phyloP scores from a whole-genome alignment of 2,797 vertebrate species.

The Rhodeus uyekii region DNA sequence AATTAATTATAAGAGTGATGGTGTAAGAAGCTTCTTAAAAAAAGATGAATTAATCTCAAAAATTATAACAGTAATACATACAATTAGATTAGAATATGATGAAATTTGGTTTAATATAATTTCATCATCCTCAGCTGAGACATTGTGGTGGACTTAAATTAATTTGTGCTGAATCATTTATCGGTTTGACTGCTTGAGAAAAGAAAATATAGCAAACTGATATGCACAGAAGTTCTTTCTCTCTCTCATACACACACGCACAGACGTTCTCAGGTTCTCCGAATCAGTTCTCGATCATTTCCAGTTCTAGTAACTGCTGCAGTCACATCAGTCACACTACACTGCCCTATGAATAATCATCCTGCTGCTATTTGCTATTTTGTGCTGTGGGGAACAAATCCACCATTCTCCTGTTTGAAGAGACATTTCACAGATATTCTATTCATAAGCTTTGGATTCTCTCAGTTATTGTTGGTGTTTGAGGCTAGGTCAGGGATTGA shows the following conservation, averaged over 20 bases:
- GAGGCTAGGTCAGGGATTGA: background rate
- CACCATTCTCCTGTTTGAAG: background rate
- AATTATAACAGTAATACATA: background rate
- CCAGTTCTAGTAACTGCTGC: conserved; percentile 19
- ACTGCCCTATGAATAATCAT: background rate
- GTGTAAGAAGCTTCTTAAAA: background rate
- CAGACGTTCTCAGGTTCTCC: background rate
- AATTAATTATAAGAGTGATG: no score
- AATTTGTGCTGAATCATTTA: conserved; percentile 36
- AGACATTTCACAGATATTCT: background rate
- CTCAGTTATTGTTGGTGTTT: background rate
- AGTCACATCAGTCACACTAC: conserved; percentile 16
- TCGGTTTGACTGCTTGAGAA: background rate
- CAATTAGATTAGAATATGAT: background rate
- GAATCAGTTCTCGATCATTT: conserved; percentile 9
- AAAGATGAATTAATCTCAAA: background rate
- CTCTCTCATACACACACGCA: background rate
- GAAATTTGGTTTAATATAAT: background rate
- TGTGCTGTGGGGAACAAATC: background rate
- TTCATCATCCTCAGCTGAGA: background rate
- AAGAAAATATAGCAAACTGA: conserved; percentile 14
- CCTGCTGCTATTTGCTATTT: background rate
- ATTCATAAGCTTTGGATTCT: background rate
- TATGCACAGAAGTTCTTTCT: background rate
- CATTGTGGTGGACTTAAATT: background rate